Percentiles rank a stretch among this genome's conserved stretches.
Conservation (phyloP, 2,113 vertebrate species). For the Aptenodytes patagonicus region DNA sequence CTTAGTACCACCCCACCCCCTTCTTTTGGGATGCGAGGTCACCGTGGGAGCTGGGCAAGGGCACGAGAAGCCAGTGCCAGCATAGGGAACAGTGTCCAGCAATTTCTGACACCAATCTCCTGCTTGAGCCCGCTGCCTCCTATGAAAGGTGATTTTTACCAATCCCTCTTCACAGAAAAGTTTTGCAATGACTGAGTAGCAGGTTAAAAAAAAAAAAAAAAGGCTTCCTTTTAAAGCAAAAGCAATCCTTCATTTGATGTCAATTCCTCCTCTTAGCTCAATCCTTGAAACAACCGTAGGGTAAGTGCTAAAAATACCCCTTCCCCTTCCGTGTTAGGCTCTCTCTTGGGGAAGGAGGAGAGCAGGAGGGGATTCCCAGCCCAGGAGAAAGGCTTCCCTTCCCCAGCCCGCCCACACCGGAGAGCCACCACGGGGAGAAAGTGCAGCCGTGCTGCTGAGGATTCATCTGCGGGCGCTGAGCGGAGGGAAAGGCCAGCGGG, state of each 20-base stretch:
- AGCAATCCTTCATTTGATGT: neutral
- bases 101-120: rapidly evolving
- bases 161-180: neutral
- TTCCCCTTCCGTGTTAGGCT: neutral
- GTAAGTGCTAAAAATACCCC: conserved; percentile 17
- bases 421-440: neutral
- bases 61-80: neutral
- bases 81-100: rapidly evolving
- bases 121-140: neutral
- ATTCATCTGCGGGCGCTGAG: neutral
- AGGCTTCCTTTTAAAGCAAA: conserved; percentile 37
- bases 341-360: neutral
- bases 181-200: neutral
- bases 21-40: neutral
- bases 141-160: neutral
- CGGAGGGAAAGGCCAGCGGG: neutral
- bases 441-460: neutral
- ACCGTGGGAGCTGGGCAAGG: neutral
- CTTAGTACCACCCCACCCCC: neutral
- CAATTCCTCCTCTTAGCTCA: conserved; percentile 32
- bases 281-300: neutral
- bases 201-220: neutral
- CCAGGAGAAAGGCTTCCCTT: neutral
- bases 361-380: conserved; percentile 23
- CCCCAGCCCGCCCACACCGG: rapidly evolving